These are phyloP conservation scores for Stercorarius parasiticus DNA, from an alignment of 2,113 vertebrate species.

Conservation along the genomic window DNA sequence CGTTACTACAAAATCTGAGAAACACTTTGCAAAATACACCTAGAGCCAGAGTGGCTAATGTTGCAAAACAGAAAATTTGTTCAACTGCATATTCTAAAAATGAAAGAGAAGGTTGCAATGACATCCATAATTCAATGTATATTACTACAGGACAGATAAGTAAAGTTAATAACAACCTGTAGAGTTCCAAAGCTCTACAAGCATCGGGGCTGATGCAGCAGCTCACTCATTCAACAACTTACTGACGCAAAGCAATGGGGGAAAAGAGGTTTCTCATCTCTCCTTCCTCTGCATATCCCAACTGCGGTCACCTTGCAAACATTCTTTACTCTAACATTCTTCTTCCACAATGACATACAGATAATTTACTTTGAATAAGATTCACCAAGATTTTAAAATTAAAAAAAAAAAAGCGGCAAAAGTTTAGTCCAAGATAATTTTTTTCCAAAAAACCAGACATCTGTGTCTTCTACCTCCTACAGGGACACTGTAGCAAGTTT, in stretches of 20 bases:
- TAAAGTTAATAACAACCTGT: neutral
- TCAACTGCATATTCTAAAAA: neutral
- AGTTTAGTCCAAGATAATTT: neutral
- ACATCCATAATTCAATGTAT: neutral
- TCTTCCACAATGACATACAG: neutral
- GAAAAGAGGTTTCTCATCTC: neutral
- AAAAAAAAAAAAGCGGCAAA: neutral
- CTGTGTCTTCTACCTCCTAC: neutral
- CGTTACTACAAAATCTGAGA: neutral
- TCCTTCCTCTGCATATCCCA: neutral
- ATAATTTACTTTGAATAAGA: neutral
- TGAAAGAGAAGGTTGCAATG: neutral
- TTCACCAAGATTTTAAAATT: neutral
- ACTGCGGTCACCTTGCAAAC: neutral
- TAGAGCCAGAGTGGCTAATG: neutral
- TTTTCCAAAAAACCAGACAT: neutral
- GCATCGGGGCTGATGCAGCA: neutral
- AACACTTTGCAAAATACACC: neutral
- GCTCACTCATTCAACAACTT: neutral
- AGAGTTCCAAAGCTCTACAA: neutral
- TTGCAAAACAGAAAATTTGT: neutral
- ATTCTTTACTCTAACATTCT: neutral
- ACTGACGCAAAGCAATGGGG: neutral
- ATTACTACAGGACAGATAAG: neutral
- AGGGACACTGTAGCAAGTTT: neutral